Conservation (phyloP, 2,113 vertebrate species). For the Sisor rabdophorus region DNA sequence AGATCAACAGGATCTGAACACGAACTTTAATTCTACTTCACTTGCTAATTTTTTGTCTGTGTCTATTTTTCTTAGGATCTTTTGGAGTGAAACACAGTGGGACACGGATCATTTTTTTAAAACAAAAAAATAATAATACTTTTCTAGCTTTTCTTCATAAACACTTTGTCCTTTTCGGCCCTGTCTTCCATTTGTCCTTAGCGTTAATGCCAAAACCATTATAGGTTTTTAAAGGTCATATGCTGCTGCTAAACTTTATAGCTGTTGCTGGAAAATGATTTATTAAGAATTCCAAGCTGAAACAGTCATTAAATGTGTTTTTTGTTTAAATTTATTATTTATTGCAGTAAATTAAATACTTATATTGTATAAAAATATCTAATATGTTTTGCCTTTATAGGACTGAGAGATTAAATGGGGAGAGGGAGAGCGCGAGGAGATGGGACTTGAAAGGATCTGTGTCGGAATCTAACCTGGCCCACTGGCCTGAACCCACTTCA, state of each 20-base stretch:
- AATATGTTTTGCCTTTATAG: too few relatives aligned
- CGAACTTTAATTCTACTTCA: not conserved
- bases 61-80: slow-evolving; percentile 58
- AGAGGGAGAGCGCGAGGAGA: too few relatives aligned
- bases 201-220: slow-evolving; percentile 23
- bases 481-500: too few relatives aligned
- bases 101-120: not conserved
- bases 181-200: slow-evolving; percentile 1
- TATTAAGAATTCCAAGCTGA: not conserved
- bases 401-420: too few relatives aligned
- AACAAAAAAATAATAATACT: not conserved
- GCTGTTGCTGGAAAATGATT: slow-evolving; percentile 15
- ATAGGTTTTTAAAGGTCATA: slow-evolving; percentile 23
- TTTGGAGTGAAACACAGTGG: slow-evolving; percentile 55
- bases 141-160: not conserved
- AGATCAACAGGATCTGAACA: not conserved
- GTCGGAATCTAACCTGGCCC: too few relatives aligned
- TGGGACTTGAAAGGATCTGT: too few relatives aligned
- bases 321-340: not conserved
- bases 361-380: not conserved
- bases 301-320: not conserved
- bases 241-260: slow-evolving; percentile 26
- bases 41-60: slow-evolving; percentile 26
- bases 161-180: slow-evolving; percentile 30
- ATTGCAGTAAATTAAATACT: not conserved